phyloP scores from a whole-genome alignment of 2,113 vertebrate species.

The Tetrao urogallus region DNA sequence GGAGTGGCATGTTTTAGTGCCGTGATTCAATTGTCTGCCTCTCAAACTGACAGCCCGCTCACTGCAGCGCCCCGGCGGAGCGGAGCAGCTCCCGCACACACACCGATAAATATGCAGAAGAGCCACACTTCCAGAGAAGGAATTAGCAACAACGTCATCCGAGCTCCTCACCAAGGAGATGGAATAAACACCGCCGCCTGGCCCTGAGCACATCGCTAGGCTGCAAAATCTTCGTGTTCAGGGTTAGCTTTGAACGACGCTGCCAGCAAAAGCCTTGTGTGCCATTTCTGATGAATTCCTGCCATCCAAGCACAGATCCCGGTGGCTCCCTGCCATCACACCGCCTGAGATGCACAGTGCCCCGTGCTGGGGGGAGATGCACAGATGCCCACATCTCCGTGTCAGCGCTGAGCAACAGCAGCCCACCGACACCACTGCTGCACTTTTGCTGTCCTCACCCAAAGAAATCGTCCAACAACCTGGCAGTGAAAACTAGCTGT shows the following conservation, averaged over 20 bases:
- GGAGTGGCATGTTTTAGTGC: constrained; percentile 74
- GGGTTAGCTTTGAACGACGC: not conserved
- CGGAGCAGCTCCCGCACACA: constrained; percentile 41
- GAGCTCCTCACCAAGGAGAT: not conserved
- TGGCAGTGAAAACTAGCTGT: not conserved
- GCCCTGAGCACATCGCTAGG: rapidly evolving
- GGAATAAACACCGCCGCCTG: not conserved
- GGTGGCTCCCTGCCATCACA: not conserved
- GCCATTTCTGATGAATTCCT: not conserved
- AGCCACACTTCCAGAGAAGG: not conserved
- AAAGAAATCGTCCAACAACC: not conserved
- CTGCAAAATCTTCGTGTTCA: not conserved
- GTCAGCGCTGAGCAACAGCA: not conserved
- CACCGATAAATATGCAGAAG: not conserved
- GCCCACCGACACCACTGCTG: not conserved
- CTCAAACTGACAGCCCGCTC: constrained; percentile 56
- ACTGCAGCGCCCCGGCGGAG: constrained; percentile 28
- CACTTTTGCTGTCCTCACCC: not conserved
- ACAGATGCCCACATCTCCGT: not conserved
- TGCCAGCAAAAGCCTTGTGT: not conserved
- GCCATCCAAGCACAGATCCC: not conserved
- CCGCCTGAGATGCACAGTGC: not conserved
- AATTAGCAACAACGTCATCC: not conserved
- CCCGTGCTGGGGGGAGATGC: not conserved
- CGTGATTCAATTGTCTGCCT: constrained; percentile 74